These are phyloP conservation scores for Chaetophractus vellerosus DNA, from an alignment of 2,797 vertebrate genomes.

Conservation along the genomic window DNA sequence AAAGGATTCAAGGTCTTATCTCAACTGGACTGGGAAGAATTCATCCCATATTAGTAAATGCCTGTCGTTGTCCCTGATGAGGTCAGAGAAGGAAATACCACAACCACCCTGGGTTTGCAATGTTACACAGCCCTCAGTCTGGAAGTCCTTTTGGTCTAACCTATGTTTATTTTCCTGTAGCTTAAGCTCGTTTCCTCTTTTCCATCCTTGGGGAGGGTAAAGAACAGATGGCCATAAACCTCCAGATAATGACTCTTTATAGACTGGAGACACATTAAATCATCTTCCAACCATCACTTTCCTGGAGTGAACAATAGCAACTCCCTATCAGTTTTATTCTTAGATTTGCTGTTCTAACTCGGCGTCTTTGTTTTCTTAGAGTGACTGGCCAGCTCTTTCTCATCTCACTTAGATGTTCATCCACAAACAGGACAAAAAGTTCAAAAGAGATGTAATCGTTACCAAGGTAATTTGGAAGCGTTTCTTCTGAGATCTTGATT, in stretches of 20 bases:
- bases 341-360: slow-evolving; percentile 34
- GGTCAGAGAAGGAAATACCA: slow-evolving; percentile 63
- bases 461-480: neutral
- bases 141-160: slow-evolving; percentile 39
- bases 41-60: neutral
- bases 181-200: slow-evolving; percentile 72
- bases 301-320: slow-evolving; percentile 43
- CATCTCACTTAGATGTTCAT: slow-evolving; percentile 1
- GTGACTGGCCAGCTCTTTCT: neutral
- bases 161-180: slow-evolving; percentile 62
- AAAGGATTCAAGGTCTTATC: neutral
- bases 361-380: slow-evolving; percentile 44
- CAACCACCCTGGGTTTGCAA: neutral
- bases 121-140: neutral
- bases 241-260: slow-evolving; percentile 58
- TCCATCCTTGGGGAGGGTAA: slow-evolving; percentile 54
- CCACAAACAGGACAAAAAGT: slow-evolving; percentile 22
- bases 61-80: neutral
- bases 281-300: slow-evolving; percentile 23
- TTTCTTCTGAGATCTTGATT: neutral
- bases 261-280: slow-evolving; percentile 43
- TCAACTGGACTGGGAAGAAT: neutral
- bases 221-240: slow-evolving; percentile 69
- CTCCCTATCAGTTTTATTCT: slow-evolving; percentile 31
- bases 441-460: slow-evolving; percentile 41